Conservation (phyloP, 2,113 vertebrate species). For the Saccopteryx bilineata region DNA sequence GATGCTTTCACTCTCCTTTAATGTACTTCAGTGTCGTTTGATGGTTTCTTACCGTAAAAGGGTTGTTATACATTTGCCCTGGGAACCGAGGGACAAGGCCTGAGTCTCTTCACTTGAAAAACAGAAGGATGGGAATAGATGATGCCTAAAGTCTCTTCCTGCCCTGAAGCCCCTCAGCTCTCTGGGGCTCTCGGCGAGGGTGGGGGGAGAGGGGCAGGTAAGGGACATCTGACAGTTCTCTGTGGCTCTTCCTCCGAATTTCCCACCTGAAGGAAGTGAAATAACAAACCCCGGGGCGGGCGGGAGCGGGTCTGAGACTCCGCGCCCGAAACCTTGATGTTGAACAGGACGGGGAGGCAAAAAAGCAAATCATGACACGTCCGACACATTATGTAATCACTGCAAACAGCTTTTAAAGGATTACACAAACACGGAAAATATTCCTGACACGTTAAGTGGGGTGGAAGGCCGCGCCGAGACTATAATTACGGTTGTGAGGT, state of each 20-base stretch:
- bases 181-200: accelerated
- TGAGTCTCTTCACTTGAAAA: not conserved
- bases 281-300: accelerated
- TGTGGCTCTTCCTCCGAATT: accelerated
- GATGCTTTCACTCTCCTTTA: not conserved
- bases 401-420: conserved; percentile 29
- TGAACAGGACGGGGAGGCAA: not conserved
- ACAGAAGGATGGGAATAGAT: not conserved
- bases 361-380: conserved; percentile 53
- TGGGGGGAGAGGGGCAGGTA: accelerated
- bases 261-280: not conserved
- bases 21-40: not conserved
- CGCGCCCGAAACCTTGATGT: conserved; percentile 41
- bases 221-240: accelerated
- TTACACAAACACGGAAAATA: conserved; percentile 63
- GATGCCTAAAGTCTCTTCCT: not conserved
- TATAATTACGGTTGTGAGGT: not conserved
- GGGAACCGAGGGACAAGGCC: not conserved
- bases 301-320: not conserved
- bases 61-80: not conserved
- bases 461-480: not conserved
- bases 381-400: conserved; percentile 35
- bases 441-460: conserved; percentile 35
- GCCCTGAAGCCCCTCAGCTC: not conserved
- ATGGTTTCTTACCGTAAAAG: not conserved